Base-by-base conservation (phyloP, 1,140 invertebrate genomes). In the Psix sp. region DNA sequence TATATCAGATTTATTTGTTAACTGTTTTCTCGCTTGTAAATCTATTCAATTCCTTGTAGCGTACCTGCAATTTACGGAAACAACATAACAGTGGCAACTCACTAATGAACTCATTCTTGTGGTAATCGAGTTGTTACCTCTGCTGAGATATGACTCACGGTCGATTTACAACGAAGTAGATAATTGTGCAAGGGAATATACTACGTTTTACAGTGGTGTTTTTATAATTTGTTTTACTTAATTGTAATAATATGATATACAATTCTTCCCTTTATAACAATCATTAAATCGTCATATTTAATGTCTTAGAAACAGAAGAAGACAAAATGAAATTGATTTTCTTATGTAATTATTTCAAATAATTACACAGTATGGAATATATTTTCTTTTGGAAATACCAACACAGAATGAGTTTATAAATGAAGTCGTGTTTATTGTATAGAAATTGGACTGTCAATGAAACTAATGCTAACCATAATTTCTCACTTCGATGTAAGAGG, bases 101-200 rank as follows among this genome's bases (percentile, higher is more conserved):
- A 35, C 46, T 68, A 68, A 68, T 68, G 65, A 68, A 68, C 48
- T 68, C 54, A 59, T 68, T 68, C 54, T 38, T 49, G 63, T 48
- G 54, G 65, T 59, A 68, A 68, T 68, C 54, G 59, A 68, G 65
- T 68, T 52, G 65, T 46, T 59, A 48, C 52, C 39, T 36, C 36
- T 39, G 24, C 40, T 68, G 65, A 59, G 51, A 59, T 68, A 68
- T 52, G 65, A 48, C 42, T 66, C 17, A 16, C 43, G 62, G 49
- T 56, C 65, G 46, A 59, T 68, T 59, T 68, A 38, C n/a, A 57
- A 49, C 63, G 57, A 67, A 57, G 40, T 57, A 52, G 42, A 57
- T 67, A 67, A 67, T 42, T 57, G 63, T 14, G 20, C 33, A 14
- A 13, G 45, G 40, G 21, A 52, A 49, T 17, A 17, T 10, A 29